Evolutionary conservation across 2,888 invertebrate species (phyloP).

Genomic region (Oscheius myriophilus): DNA sequence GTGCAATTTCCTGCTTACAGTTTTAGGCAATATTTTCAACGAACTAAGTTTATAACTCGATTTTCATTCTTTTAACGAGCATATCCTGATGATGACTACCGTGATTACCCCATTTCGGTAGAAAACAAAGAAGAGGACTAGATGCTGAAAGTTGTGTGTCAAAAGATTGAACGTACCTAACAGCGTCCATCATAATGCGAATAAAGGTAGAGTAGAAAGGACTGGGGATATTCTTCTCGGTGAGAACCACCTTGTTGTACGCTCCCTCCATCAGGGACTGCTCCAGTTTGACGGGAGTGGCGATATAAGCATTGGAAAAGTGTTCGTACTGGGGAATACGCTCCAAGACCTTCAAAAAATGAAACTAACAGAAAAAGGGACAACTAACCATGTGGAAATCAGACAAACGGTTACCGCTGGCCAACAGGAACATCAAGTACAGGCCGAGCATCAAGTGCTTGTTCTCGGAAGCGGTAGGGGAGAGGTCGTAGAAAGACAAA

Average conservation of each 20-base stretch:
- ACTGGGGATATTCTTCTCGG: constrained; percentile 93
- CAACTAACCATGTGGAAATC: constrained; percentile 87
- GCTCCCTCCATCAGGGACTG: constrained; percentile 99
- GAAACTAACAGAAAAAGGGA: background rate
- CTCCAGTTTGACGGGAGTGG: constrained; percentile 92
- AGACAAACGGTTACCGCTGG: constrained; percentile 89
- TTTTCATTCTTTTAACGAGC: too few relatives aligned
- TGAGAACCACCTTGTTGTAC: constrained; percentile 93
- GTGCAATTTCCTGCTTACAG: too few relatives aligned
- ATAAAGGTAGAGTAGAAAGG: constrained; percentile 95
- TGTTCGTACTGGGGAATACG: constrained; percentile 89
- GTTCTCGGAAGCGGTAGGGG: constrained; percentile 81
- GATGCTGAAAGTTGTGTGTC: background rate
- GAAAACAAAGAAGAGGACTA: too few relatives aligned
- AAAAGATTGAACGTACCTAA: constrained; percentile 75
- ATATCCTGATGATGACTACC: too few relatives aligned
- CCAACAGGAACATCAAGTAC: constrained; percentile 89
- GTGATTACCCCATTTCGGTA: too few relatives aligned
- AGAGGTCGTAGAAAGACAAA: constrained; percentile 87
- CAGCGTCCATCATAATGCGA: constrained; percentile 92
- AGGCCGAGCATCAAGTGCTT: constrained; percentile 93
- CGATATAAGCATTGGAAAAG: constrained; percentile 90
- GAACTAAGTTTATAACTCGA: too few relatives aligned
- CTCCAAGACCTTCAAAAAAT: constrained; percentile 77
- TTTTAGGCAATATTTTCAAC: too few relatives aligned